Evolutionary conservation across 1,140 invertebrate species (phyloP).

Genomic region (Daktulosphaira vitifoliae): DNA sequence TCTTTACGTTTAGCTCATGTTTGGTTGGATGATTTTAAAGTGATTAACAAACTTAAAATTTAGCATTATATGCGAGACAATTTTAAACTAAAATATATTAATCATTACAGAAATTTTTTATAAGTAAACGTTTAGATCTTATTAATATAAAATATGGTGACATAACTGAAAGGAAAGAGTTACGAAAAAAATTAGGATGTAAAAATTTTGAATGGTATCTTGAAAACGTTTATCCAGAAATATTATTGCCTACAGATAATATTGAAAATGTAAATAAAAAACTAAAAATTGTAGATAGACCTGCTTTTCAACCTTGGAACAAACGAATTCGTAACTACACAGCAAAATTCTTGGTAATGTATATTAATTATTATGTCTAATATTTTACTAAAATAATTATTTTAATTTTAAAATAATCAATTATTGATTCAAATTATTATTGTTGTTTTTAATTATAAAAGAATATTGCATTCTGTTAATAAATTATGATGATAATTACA

Average conservation of each 20-base stretch:
- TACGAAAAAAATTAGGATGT: conserved; percentile 67
- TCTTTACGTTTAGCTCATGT: conserved; percentile 80
- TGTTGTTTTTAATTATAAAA: too few species aligned
- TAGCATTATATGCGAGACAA: conserved; percentile 3
- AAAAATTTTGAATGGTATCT: conserved; percentile 91
- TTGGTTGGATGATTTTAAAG: conserved; percentile 88
- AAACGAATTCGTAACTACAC: conserved; percentile 64
- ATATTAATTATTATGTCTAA: conserved; percentile 25
- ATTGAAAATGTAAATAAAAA: conserved; percentile 51
- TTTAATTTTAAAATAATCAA: too few species aligned
- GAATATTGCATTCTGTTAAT: too few species aligned
- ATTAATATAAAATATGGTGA: conserved; percentile 64
- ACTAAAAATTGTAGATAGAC: conserved; percentile 52
- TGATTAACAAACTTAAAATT: conserved; percentile 41
- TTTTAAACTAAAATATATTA: neutral
- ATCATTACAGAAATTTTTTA: conserved; percentile 9
- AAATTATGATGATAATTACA: too few species aligned
- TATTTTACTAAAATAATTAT: too few species aligned
- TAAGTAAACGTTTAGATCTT: conserved; percentile 6
- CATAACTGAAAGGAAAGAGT: conserved; percentile 58
- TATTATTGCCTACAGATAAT: conserved; percentile 56
- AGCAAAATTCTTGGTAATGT: conserved; percentile 52
- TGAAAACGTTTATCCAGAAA: conserved; percentile 80
- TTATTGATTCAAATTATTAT: too few species aligned
- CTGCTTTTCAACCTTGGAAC: conserved; percentile 69